Evolutionary conservation across 2,113 vertebrate species (phyloP).

Genomic region (Xyrauchen texanus): DNA sequence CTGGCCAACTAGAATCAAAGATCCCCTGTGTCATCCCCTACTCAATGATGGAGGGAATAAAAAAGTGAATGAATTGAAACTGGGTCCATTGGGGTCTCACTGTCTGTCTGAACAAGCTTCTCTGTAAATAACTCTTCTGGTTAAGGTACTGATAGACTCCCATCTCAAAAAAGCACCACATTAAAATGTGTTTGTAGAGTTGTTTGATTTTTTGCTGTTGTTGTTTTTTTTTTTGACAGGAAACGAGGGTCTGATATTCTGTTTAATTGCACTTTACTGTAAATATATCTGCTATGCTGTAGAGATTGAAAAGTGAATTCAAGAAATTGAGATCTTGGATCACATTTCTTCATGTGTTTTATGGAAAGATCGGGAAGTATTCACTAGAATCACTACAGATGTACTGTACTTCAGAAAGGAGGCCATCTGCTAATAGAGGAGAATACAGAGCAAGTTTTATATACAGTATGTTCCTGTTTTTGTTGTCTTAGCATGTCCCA

Average conservation of each 20-base stretch:
- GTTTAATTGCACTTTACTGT: background rate
- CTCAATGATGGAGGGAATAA: background rate
- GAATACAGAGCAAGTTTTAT: conserved; percentile 9
- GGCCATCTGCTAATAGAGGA: conserved; percentile 8
- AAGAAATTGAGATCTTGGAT: background rate
- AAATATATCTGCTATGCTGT: background rate
- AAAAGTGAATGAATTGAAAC: background rate
- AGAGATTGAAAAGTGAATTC: background rate
- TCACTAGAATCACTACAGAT: too few relatives aligned
- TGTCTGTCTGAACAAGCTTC: conserved; percentile 44
- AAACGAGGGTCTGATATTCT: background rate
- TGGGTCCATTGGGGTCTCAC: conserved; percentile 20
- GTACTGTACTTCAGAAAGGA: background rate
- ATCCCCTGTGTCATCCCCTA: conserved; percentile 25
- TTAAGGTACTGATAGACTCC: background rate
- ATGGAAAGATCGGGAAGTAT: background rate
- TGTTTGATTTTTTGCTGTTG: too few relatives aligned
- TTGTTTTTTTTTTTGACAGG: background rate
- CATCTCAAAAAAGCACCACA: too few relatives aligned
- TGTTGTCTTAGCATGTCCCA: conserved; percentile 19
- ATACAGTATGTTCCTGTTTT: background rate
- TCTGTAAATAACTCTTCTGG: conserved; percentile 35
- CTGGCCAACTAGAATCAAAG: background rate
- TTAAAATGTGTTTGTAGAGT: too few relatives aligned
- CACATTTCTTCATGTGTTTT: background rate